Base-by-base conservation (phyloP, 2,797 vertebrate genomes). In the Eleutherodactylus coqui region DNA sequence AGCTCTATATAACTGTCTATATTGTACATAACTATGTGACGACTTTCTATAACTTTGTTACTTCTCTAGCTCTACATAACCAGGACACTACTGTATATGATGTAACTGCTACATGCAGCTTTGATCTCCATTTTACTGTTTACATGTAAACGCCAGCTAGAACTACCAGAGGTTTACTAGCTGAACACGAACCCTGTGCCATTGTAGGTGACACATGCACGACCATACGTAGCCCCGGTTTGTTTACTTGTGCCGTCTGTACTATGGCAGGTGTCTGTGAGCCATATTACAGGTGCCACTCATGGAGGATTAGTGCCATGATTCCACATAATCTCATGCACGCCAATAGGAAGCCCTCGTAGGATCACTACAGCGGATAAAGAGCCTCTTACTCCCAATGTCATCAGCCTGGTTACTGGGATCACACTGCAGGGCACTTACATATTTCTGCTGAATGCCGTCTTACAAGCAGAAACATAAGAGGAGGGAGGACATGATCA, bases 381-480 rank as follows among this genome's bases (percentile, higher is more conserved):
- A 51, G 45, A 70, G 45, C 62, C 45, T 82, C 47, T 69, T 82
- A 70, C 43, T 53, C 13, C 49, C 64, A 70, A 53, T 82, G 79
- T 81, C 79, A 51, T 81, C 29, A 32, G 24, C 14, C 5, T 9
- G 60, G 14, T 32, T 2, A 24, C 0, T 34, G 62, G 0, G 62
- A 16, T 10, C 19, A 11, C 6, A 8, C n/a, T 60, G 1, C 10
- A 13, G 24, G 10, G 4, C 49, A 53, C 24, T 27, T 1, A 24
- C 8, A n/a, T n/a, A n/a, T n/a, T n/a, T n/a, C n/a, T 10, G 5
- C 19, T 53, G 24, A 1, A 60, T 29, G 58, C 9, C 58, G 5
- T 73, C n/a, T 5, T 7, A 29, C 7, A 14, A 53, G 5, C 29
- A 0, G n/a, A 7, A 11, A 47, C 14, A 69, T 4, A 49, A 24